These are phyloP conservation scores for Ophioninae sp. DNA, from an alignment of 2,888 invertebrate species.

Conservation along the genomic window DNA sequence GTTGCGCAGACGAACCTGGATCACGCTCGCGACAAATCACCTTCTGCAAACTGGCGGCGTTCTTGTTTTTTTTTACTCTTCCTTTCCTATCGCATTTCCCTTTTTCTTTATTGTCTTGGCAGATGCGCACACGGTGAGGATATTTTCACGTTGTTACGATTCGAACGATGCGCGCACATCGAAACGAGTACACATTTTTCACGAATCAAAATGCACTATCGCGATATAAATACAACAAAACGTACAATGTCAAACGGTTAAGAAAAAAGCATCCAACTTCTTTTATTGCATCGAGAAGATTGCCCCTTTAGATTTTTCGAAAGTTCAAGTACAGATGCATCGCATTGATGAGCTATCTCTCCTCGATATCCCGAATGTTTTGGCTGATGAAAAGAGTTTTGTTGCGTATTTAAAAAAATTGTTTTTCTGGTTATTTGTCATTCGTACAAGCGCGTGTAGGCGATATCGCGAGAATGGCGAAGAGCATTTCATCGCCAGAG, in stretches of 20 bases:
- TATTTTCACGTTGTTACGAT: not conserved
- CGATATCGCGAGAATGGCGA: slow-evolving; percentile 30
- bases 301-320: not conserved
- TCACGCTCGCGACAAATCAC: not conserved
- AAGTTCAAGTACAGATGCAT: not conserved
- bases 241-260: not conserved
- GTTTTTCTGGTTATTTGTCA: slow-evolving; percentile 33
- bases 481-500: slow-evolving; percentile 20
- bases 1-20: not conserved
- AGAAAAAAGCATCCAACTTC: not conserved
- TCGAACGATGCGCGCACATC: not conserved
- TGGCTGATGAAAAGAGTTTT: slow-evolving; percentile 11
- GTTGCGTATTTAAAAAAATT: slow-evolving; percentile 1
- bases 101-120: not conserved
- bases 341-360: not conserved
- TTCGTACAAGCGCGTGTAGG: slow-evolving; percentile 29
- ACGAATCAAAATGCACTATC: not conserved
- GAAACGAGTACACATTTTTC: not conserved
- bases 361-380: not conserved
- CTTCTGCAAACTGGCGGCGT: not conserved
- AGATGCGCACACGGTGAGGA: not conserved
- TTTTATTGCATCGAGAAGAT: not conserved
- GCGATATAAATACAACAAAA: not conserved
- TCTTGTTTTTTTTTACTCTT: not conserved
- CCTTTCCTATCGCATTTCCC: not conserved